phyloP scores from a whole-genome alignment of 2,113 vertebrate genomes.

The Oreochromis spilurus region DNA sequence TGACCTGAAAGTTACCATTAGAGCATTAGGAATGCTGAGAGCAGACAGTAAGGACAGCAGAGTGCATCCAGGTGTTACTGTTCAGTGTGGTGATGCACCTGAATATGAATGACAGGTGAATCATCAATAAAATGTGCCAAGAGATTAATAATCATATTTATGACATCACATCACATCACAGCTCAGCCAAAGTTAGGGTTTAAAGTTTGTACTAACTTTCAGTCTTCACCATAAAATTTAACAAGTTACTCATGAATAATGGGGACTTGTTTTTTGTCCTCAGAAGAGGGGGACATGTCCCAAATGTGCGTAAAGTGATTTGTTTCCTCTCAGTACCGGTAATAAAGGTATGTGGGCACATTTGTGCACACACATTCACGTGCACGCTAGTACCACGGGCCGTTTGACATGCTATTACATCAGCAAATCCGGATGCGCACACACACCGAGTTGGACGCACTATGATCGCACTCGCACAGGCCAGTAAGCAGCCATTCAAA shows the following conservation, averaged over 20 bases:
- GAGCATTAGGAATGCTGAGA: neutral
- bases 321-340: neutral
- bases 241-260: neutral
- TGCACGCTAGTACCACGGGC: neutral
- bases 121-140: neutral
- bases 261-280: neutral
- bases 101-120: neutral
- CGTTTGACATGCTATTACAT: neutral
- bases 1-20: slow-evolving; percentile 28
- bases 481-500: neutral
- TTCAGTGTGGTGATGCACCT: neutral
- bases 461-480: neutral
- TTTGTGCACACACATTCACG: neutral
- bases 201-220: neutral
- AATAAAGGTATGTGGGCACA: rapidly evolving
- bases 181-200: rapidly evolving
- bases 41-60: neutral
- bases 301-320: neutral
- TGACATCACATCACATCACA: neutral
- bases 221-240: rapidly evolving
- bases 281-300: neutral
- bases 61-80: neutral
- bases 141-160: neutral
- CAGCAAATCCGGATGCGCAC: neutral
- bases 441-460: neutral